A percentile compares a stretch with the other conserved stretches of the same genome.
Conservation (phyloP, 2,888 invertebrate species). For the Brachynemurus nebulosus region DNA sequence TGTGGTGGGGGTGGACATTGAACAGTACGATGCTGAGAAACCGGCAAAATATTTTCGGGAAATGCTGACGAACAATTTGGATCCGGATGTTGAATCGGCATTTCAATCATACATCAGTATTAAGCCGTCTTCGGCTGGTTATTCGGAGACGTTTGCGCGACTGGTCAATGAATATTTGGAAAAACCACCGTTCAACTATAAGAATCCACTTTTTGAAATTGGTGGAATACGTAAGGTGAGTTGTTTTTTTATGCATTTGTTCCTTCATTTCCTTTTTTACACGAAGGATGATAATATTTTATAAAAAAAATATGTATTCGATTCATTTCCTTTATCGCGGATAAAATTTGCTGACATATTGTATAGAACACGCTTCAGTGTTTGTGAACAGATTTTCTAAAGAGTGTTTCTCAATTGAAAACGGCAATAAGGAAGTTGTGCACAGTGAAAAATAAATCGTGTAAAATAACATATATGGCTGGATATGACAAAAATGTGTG, state of each 20-base stretch:
- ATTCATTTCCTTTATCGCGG: too few relatives aligned
- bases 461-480: too few relatives aligned
- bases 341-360: too few relatives aligned
- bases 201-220: conserved; percentile 58
- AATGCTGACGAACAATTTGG: conserved; percentile 47
- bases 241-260: neutral
- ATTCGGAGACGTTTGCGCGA: conserved; percentile 55
- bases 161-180: conserved; percentile 75
- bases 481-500: too few relatives aligned
- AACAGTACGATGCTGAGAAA: conserved; percentile 65
- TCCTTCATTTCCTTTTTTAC: conserved; percentile 1
- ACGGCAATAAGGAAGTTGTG: too few relatives aligned
- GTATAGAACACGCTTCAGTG: too few relatives aligned
- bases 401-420: too few relatives aligned
- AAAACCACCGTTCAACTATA: conserved; percentile 74
- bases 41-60: conserved; percentile 72
- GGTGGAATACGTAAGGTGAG: conserved; percentile 61
- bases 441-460: too few relatives aligned
- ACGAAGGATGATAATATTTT: too few relatives aligned
- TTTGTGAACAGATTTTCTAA: too few relatives aligned
- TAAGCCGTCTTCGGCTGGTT: conserved; percentile 56
- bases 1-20: conserved; percentile 82
- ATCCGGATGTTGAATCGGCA: conserved; percentile 48
- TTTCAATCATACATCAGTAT: conserved; percentile 75
- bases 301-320: too few relatives aligned